Conservation (phyloP, 2,888 invertebrate genomes). For the Sericinus montela region DNA sequence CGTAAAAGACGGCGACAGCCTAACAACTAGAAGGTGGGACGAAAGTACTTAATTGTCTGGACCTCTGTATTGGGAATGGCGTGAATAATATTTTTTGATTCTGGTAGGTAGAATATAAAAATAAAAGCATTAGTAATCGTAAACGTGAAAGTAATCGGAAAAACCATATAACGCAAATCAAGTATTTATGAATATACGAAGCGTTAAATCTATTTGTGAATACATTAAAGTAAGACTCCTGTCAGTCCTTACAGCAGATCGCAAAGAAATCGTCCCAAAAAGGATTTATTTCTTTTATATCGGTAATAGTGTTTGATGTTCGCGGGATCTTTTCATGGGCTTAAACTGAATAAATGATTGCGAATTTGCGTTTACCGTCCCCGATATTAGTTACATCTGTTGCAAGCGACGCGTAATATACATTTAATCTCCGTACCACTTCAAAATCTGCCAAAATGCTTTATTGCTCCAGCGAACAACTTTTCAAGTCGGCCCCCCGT, state of each 20-base stretch:
- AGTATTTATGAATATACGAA: constrained; percentile 12
- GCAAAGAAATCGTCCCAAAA: constrained; percentile 12
- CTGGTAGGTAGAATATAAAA: too few species aligned
- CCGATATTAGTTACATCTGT: constrained; percentile 50
- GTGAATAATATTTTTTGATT: too few species aligned
- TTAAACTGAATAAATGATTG: constrained; percentile 18
- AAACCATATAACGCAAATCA: constrained; percentile 1
- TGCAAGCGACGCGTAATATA: constrained; percentile 62
- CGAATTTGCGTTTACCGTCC: constrained; percentile 6
- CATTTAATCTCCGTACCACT: constrained; percentile 70
- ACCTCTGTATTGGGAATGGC: too few species aligned
- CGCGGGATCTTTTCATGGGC: constrained; percentile 8
- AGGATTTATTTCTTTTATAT: constrained; percentile 20
- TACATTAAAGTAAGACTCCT: constrained; percentile 15
- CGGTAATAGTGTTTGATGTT: constrained; percentile 22
- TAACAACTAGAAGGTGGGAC: too few species aligned
- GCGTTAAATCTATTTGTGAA: constrained; percentile 16
- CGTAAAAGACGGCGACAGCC: too few species aligned
- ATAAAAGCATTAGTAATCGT: too few species aligned
- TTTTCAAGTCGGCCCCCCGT: constrained; percentile 51
- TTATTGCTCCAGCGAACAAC: constrained; percentile 69
- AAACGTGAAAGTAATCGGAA: too few species aligned
- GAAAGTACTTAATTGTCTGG: too few species aligned
- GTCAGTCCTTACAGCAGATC: constrained; percentile 1
- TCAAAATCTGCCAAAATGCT: constrained; percentile 76